Conservation (phyloP, 2,113 vertebrate species). For the Stegostoma tigrinum region DNA sequence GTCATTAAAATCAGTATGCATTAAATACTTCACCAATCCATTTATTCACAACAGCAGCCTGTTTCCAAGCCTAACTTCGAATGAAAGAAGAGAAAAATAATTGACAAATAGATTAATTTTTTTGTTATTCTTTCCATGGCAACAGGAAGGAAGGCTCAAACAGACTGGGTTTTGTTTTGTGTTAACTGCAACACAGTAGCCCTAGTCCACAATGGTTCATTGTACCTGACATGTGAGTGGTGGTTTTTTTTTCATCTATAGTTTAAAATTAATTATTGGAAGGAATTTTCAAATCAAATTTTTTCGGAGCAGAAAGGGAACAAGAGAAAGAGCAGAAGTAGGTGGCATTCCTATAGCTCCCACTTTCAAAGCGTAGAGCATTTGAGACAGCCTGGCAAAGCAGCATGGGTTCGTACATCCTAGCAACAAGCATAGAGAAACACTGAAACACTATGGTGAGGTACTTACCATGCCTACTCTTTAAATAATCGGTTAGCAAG, state of each 20-base stretch:
- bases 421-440: constrained; percentile 26
- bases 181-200: constrained; percentile 31
- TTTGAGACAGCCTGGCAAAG: not conserved
- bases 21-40: not conserved
- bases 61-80: constrained; percentile 11
- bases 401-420: constrained; percentile 15
- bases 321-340: constrained; percentile 18
- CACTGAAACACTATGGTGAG: constrained; percentile 10
- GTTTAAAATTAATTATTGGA: constrained; percentile 31
- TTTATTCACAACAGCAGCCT: not conserved
- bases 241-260: not conserved
- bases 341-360: not conserved
- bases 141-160: constrained; percentile 25
- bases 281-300: constrained; percentile 32
- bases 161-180: constrained; percentile 33
- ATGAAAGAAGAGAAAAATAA: constrained; percentile 33
- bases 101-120: constrained; percentile 37
- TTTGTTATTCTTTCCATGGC: constrained; percentile 37
- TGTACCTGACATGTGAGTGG: constrained; percentile 33
- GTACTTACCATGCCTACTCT: not conserved
- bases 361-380: not conserved
- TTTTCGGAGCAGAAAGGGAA: not conserved
- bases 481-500: not conserved
- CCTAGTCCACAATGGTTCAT: constrained; percentile 8
- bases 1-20: constrained; percentile 27